phyloP scores from a whole-genome alignment of 1,140 invertebrate species.

The Bombus soroeensis region DNA sequence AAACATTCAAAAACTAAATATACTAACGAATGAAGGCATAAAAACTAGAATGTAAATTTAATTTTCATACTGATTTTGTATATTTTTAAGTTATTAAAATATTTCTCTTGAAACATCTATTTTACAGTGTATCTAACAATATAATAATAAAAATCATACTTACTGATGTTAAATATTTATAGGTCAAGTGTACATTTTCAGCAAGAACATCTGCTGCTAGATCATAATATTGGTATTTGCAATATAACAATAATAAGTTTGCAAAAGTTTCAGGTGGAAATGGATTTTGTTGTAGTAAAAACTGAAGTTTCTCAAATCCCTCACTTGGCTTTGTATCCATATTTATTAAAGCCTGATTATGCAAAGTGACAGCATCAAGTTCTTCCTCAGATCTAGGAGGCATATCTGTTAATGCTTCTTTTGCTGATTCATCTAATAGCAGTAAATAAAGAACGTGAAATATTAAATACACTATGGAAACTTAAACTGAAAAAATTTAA shows the following conservation, averaged over 20 bases:
- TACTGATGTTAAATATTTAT: slow-evolving; percentile 96
- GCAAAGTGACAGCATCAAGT: slow-evolving; percentile 98
- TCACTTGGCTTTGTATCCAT: slow-evolving; percentile 95
- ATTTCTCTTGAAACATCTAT: not conserved
- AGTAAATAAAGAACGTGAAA: slow-evolving; percentile 20
- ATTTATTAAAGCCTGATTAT: slow-evolving; percentile 98
- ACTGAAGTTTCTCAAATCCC: slow-evolving; percentile 98
- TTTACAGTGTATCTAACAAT: not conserved
- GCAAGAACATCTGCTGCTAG: slow-evolving; percentile 98
- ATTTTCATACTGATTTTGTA: slow-evolving; percentile 1
- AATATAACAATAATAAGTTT: slow-evolving; percentile 97
- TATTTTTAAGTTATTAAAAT: slow-evolving; percentile 12
- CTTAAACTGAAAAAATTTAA: not conserved
- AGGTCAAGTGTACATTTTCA: slow-evolving; percentile 98
- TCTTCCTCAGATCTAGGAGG: slow-evolving; percentile 98
- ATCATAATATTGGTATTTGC: slow-evolving; percentile 99
- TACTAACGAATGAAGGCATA: slow-evolving; percentile 54
- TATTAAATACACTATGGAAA: not conserved
- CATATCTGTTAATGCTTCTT: slow-evolving; percentile 98
- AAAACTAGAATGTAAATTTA: slow-evolving; percentile 1
- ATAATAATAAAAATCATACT: slow-evolving; percentile 64
- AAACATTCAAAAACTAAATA: slow-evolving; percentile 73
- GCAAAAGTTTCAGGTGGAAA: slow-evolving; percentile 99
- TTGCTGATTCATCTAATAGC: slow-evolving; percentile 91
- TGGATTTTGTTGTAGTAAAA: slow-evolving; percentile 96